A percentile compares a stretch with the other conserved stretches of the same genome.
Evolutionary conservation across 2,888 invertebrate species (phyloP).

Genomic region (Julus scanicus): DNA sequence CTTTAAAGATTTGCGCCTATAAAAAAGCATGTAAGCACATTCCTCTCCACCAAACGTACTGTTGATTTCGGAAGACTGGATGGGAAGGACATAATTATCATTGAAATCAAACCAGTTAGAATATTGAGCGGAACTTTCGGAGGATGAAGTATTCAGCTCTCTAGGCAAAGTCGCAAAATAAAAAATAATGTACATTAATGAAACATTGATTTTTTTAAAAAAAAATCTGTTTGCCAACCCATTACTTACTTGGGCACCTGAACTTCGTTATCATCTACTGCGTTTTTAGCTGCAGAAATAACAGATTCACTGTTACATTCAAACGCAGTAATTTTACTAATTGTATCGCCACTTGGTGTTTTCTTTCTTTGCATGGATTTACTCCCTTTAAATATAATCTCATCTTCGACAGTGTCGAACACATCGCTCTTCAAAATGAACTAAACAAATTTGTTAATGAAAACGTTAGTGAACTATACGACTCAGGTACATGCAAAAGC

Average conservation of each 20-base stretch:
- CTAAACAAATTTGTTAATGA: neutral
- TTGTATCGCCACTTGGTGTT: neutral
- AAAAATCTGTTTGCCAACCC: too few relatives aligned
- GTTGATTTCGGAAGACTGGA: neutral
- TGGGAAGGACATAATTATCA: neutral
- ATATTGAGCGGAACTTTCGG: neutral
- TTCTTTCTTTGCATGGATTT: neutral
- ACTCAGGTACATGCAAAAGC: neutral
- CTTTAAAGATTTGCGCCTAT: neutral
- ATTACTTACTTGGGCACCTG: neutral
- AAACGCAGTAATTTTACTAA: neutral
- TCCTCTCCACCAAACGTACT: neutral
- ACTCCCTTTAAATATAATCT: neutral
- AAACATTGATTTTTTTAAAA: too few relatives aligned
- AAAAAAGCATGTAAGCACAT: neutral
- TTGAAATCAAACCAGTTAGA: slow-evolving; percentile 8
- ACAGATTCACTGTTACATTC: neutral
- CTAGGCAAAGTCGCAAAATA: neutral
- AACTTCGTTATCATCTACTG: neutral
- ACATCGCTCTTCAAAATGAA: neutral
- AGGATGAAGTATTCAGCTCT: neutral
- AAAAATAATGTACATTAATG: neutral
- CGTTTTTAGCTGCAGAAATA: neutral
- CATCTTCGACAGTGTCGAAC: neutral
- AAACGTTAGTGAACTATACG: neutral